These are phyloP conservation scores for Platyscapa corneri DNA, from an alignment of 1,140 invertebrate species.

Conservation along the genomic window DNA sequence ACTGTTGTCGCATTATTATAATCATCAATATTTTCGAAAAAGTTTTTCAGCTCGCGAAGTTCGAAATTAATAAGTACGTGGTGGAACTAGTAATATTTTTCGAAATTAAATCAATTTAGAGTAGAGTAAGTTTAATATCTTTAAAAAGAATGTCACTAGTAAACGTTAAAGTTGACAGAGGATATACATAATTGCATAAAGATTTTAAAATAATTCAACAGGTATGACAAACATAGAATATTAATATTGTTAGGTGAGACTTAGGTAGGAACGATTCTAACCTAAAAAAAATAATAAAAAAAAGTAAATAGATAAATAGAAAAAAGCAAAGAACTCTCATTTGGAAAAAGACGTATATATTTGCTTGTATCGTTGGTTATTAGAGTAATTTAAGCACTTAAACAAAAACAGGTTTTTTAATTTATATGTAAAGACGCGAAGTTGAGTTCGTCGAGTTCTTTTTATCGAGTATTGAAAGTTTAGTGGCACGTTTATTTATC, in stretches of 20 bases:
- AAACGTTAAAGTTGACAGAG: constrained; percentile 1
- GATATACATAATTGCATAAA: constrained; percentile 28
- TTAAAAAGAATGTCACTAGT: neutral
- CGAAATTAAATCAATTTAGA: neutral
- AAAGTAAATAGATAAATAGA: constrained; percentile 21
- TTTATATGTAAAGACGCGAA: neutral
- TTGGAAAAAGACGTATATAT: constrained; percentile 11
- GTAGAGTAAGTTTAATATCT: neutral
- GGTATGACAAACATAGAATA: constrained; percentile 25
- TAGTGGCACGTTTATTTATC: neutral
- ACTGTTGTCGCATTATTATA: neutral
- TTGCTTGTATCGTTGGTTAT: constrained; percentile 6
- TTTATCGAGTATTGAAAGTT: neutral
- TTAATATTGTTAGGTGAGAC: constrained; percentile 35
- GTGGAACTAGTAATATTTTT: neutral
- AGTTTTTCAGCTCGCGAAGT: neutral
- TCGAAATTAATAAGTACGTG: neutral
- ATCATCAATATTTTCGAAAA: neutral
- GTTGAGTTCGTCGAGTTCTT: neutral
- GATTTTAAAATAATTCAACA: constrained; percentile 24
- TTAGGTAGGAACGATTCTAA: constrained; percentile 44
- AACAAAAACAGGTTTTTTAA: neutral
- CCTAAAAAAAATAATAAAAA: constrained; percentile 20
- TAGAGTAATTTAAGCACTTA: constrained; percentile 30
- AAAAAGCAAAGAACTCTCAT: neutral